Base-by-base conservation (phyloP, 2,113 vertebrate genomes). In the Mobula hypostoma region DNA sequence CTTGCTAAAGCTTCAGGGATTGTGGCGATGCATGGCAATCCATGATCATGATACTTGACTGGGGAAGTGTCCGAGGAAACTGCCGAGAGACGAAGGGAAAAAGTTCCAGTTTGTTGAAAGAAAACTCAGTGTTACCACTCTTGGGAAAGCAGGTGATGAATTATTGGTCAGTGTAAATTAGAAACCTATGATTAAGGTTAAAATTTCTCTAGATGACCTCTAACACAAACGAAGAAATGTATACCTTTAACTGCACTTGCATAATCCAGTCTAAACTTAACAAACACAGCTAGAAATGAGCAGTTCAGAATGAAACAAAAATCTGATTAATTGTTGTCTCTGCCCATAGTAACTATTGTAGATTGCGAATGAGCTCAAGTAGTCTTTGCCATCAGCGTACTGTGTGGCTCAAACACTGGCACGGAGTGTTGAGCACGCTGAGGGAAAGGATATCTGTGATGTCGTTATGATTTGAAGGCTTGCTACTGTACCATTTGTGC, bases 31-130 rank as follows among this genome's bases (percentile, higher is more conserved):
- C 48, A 91, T 88, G 93, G 93, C 95, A 95, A 96, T 95, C 94
- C 93, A 76, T 77, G 94, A 76, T 56, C 85, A 79, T 87, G 80
- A 80, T 94, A 27, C 36, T 21, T 78, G 77, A n/a, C 85, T 61
- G 40, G 90, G 94, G 66, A 91, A 72, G 91, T 79, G 91, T 72
- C 58, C 21, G 61, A 66, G 24, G 24, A 32, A 82, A 94, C 63
- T 94, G 95, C 95, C 95, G 95, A 96, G 95, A 96, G 96, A 96
- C 95, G 96, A 95, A 96, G 96, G 95, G 95, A 96, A 95, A 83
- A 94, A 95, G 96, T 93, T 93, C 68, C 9, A 14, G 68, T 68
- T 56, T 76, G 91, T 32, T 40, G 91, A 56, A 36, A 74, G 70
- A 68, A 74, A 93, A 32, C 68, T 74, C 91, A 56, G 68, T 68